These are phyloP conservation scores for Drosophila nigricruria DNA, from an alignment of 2,888 invertebrate species.

Conservation along the genomic window DNA sequence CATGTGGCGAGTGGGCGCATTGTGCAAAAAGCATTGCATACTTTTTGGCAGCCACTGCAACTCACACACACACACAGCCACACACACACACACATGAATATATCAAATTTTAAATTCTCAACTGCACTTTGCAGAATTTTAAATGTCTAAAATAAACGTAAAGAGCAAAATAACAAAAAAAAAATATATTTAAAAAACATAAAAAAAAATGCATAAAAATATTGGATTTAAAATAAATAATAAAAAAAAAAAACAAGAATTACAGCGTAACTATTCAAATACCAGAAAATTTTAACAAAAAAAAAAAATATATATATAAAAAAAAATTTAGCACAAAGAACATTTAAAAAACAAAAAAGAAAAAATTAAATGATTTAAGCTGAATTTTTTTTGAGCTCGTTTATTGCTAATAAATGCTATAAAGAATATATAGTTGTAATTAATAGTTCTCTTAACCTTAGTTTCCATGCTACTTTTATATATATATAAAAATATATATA, in stretches of 20 bases:
- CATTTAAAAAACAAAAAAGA: background rate
- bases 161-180: conserved; percentile 30
- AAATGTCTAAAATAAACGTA: conserved; percentile 72
- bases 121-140: conserved; percentile 76
- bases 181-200: conserved; percentile 17
- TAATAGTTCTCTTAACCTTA: conserved; percentile 18
- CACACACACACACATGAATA: conserved; percentile 20
- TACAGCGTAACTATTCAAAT: conserved; percentile 48
- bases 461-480: conserved; percentile 26
- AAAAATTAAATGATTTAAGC: conserved; percentile 24
- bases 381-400: conserved; percentile 37
- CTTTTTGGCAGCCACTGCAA: conserved; percentile 20
- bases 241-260: conserved; percentile 6
- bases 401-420: conserved; percentile 22
- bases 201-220: conserved; percentile 60
- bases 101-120: conserved; percentile 70
- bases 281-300: conserved; percentile 36
- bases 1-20: background rate
- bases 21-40: conserved; percentile 19
- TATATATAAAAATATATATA: conserved; percentile 20
- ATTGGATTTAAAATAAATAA: conserved; percentile 65
- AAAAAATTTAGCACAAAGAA: conserved; percentile 27
- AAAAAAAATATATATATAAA: too few relatives aligned
- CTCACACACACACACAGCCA: background rate
- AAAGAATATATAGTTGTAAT: conserved; percentile 25